Base-by-base conservation (phyloP, 2,888 invertebrate species). In the Stomorhina lunata region DNA sequence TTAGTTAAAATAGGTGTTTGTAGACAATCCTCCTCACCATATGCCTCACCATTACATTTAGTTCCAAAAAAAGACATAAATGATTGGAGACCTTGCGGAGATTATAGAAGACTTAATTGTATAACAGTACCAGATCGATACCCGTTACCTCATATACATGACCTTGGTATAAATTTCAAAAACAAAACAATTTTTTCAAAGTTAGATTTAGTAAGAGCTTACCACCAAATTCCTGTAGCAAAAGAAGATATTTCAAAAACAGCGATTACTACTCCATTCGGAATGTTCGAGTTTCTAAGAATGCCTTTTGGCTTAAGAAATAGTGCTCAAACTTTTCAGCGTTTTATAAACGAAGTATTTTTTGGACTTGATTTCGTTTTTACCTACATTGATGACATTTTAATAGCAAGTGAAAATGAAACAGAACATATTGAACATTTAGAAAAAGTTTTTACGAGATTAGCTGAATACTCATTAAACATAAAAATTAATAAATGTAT, bases 141-240 rank as follows among this genome's bases (percentile, higher is more conserved):
- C 9, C 55, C 55, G 2, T 55, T 55, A 32, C 55, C 55, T n/a
- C 55, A 48, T 12, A 55, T 55, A 15, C 55, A 55, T n/a, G 55
- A 55, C 29, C 55, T 55, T 4, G 15, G 29, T 2, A 55, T 20
- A 29, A 15, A 55, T 29, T 55, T 55, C 29, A 22, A 17, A 25
- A 29, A n/a, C 10, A 55, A 32, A 12, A 15, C 29, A n/a, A 29
- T 55, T 32, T 32, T 32, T 17, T 55, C 29, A n/a, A 55, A 55
- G 17, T 55, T n/a, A 2, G 32, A 55, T 55, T 55, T 55, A 29
- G 55, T 55, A 15, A 55, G 29, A 10, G 55, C 29, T 2, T 55
- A 32, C n/a, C 55, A 29, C n/a, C 55, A 55, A 29, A 55, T 55
- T 29, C 55, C 55, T 29, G 29, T 55, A 15, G 29, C 29, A 15